Conservation (phyloP, 2,888 invertebrate species). For the Rhamnusium bicolor region DNA sequence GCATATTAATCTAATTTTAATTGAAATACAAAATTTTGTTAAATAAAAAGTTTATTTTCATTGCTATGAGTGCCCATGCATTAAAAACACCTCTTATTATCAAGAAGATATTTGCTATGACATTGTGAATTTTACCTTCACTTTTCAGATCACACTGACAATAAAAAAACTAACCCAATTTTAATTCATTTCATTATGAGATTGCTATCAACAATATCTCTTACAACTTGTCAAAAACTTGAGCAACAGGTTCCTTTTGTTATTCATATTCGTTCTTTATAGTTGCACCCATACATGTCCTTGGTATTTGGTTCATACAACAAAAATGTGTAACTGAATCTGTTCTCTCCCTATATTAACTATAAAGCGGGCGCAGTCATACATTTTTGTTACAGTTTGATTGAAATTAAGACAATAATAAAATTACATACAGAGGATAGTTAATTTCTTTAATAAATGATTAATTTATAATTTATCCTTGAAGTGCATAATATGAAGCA, state of each 20-base stretch:
- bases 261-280: conserved; percentile 18
- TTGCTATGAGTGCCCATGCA: neutral
- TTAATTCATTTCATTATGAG: conserved; percentile 27
- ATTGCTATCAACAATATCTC: conserved; percentile 18
- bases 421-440: too few relatives aligned
- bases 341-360: conserved; percentile 9
- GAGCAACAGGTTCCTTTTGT: conserved; percentile 24
- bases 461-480: too few relatives aligned
- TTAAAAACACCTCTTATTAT: neutral
- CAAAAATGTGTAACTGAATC: conserved; percentile 17
- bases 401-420: too few relatives aligned
- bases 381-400: too few relatives aligned
- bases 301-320: conserved; percentile 19
- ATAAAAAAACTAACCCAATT: conserved; percentile 23
- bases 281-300: conserved; percentile 5
- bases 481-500: too few relatives aligned
- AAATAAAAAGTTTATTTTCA: neutral
- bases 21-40: too few relatives aligned
- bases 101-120: neutral
- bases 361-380: conserved; percentile 11
- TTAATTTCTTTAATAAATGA: too few relatives aligned
- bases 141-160: conserved; percentile 12
- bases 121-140: conserved; percentile 10
- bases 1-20: too few relatives aligned
- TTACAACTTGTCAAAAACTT: conserved; percentile 17